Percentiles rank a stretch among this genome's conserved stretches.
Conservation (phyloP, 2,888 invertebrate genomes). For the Platycheirus rosarum region DNA sequence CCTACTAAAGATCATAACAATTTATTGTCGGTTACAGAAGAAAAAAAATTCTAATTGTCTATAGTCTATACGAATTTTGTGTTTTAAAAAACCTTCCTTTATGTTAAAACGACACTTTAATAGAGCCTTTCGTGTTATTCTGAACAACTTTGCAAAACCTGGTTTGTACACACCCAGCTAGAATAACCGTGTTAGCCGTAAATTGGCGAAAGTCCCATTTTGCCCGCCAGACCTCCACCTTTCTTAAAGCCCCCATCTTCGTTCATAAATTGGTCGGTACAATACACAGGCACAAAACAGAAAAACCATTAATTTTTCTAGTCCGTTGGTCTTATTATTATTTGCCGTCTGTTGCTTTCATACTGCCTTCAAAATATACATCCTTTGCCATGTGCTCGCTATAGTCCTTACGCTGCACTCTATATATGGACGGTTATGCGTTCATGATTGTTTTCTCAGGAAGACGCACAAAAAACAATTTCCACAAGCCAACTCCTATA, state of each 20-base stretch:
- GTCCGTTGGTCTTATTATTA: conserved; percentile 71
- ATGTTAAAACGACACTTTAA: too few species aligned
- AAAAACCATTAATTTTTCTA: conserved; percentile 72
- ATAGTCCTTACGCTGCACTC: conserved; percentile 55
- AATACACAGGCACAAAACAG: conserved; percentile 41
- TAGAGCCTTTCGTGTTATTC: too few species aligned
- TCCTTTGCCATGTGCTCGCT: conserved; percentile 64
- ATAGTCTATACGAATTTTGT: too few species aligned
- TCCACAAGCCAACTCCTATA: conserved; percentile 42
- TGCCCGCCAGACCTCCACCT: not conserved
- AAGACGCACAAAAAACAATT: conserved; percentile 56
- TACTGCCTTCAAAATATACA: conserved; percentile 68
- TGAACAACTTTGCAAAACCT: too few species aligned
- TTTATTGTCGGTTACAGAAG: too few species aligned
- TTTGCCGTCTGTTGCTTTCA: conserved; percentile 73
- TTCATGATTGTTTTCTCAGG: conserved; percentile 72
- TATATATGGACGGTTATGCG: conserved; percentile 40
- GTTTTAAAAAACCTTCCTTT: too few species aligned
- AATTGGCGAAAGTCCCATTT: conserved; percentile 30
- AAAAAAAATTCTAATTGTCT: too few species aligned
- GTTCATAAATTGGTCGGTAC: conserved; percentile 66
- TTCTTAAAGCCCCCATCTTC: conserved; percentile 26
- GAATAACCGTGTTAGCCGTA: conserved; percentile 24
- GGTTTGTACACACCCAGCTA: too few species aligned
- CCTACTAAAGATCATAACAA: too few species aligned